Base-by-base conservation (phyloP, 1,140 invertebrate species). In the Brachionus plicatilis region DNA sequence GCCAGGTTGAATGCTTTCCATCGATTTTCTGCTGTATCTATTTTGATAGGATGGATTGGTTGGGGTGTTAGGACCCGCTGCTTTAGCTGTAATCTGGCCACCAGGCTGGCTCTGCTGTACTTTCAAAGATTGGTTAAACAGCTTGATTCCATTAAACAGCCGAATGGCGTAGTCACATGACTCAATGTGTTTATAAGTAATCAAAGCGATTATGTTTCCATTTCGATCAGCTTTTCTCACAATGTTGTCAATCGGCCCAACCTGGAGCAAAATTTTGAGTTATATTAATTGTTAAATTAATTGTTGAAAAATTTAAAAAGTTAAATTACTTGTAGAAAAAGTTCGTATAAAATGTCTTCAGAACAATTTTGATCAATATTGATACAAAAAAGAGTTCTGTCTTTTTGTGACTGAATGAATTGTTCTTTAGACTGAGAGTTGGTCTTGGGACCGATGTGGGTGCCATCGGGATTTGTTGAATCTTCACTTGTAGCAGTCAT, bases 351-450 rank as follows among this genome's bases (percentile, higher is more conserved):
- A 37, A 82, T 68, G 37, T 65, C 79, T 65, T 82, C 79, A 1
- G 79, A 2, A 27, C 79, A 82, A 43, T 68, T 60, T 65, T 82
- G 29, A 65, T 82, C 79, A 4, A 82, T 65, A 17, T 82, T 82
- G 20, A 82, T 82, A 20, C 79, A 82, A 82, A 82, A 82, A 29
- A 82, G 53, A 33, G 79, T 82, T 68, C 79, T 82, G 8, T 82
- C 79, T 82, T 82, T 82, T 68, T 82, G 79, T 3, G 50, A 60
- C 43, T 82, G 79, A 41, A 65, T 43, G 6, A 65, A 29, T 45
- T 82, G 79, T 29, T 82, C 79, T 47, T 68, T 82, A 14, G 72
- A 41, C 9, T 72, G 68, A 45, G 37, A 8, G n/a, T 72, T 72
- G 4, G 68, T 5, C 43, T 72, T 72, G 4, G 17, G 2, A 8